Conservation (phyloP, 37 sponge, comb jelly and placozoan genomes). For the Beroe ovata region DNA sequence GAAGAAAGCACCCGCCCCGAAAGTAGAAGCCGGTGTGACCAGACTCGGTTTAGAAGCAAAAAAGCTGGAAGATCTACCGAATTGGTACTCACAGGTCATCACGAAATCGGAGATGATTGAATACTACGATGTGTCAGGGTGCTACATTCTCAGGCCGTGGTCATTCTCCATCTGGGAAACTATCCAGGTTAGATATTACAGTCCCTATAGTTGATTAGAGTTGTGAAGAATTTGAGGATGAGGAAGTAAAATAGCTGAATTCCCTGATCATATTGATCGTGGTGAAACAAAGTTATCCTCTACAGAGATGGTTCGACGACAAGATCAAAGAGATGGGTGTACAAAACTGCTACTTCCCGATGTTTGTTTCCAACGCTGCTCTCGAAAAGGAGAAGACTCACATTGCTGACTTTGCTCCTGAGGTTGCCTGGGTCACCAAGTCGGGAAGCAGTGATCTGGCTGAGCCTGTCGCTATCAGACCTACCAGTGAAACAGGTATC, state of each 20-base stretch:
- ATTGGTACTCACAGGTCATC: conserved; percentile 89
- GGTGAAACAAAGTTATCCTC: too few species aligned
- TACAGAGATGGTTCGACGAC: conserved; percentile 74
- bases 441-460: conserved; percentile 91
- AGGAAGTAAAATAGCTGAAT: too few species aligned
- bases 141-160: conserved; percentile 97
- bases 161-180: conserved; percentile 94
- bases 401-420: conserved; percentile 98
- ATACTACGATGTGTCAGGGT: conserved; percentile 98
- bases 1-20: not conserved
- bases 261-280: too few species aligned
- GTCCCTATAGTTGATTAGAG: too few species aligned
- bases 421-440: conserved; percentile 99
- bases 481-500: conserved; percentile 94
- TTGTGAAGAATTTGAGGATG: too few species aligned
- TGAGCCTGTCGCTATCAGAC: conserved; percentile 95
- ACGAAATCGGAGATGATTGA: conserved; percentile 99
- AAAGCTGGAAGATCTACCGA: conserved; percentile 84
- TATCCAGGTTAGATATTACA: too few species aligned
- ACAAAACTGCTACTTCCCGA: conserved; percentile 94
- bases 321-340: conserved; percentile 93
- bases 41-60: conserved; percentile 88
- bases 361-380: conserved; percentile 94
- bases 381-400: conserved; percentile 94
- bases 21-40: conserved; percentile 34